Conservation (phyloP, 2,797 vertebrate genomes). For the Notamacropus eugenii region DNA sequence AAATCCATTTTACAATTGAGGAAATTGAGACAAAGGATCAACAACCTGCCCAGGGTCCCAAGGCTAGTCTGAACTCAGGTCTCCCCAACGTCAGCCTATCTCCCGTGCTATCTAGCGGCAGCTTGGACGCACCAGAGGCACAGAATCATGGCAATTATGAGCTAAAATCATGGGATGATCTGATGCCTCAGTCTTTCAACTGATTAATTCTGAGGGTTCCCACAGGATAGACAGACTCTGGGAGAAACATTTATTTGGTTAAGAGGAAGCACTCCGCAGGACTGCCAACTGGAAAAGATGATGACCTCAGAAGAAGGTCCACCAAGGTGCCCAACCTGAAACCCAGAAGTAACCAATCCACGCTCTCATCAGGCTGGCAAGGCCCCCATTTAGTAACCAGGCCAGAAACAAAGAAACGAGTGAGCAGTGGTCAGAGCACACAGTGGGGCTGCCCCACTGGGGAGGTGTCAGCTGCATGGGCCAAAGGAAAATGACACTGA, state of each 20-base stretch:
- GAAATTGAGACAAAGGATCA: not conserved
- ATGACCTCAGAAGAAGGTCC: not conserved
- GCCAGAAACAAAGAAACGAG: not conserved
- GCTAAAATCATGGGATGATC: not conserved
- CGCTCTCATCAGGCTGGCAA: not conserved
- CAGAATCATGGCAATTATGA: not conserved
- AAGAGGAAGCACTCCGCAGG: not conserved
- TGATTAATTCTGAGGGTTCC: not conserved
- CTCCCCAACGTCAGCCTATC: too few species aligned
- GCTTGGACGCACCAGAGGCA: not conserved
- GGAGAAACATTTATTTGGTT: not conserved
- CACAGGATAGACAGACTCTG: not conserved
- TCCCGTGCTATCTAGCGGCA: not conserved
- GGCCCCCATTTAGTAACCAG: fast-evolving
- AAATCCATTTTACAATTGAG: not conserved
- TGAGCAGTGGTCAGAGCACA: not conserved
- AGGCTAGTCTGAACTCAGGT: not conserved
- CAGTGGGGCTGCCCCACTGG: not conserved
- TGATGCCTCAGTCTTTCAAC: not conserved
- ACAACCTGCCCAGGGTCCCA: not conserved
- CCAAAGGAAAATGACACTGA: not conserved
- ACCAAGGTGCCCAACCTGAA: not conserved
- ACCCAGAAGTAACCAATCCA: not conserved
- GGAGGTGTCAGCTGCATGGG: too few species aligned
- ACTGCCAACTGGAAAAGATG: not conserved